Evolutionary conservation across 23 tunicate genomes (phyloP).

Genomic region (Clavelina lepadiformis): DNA sequence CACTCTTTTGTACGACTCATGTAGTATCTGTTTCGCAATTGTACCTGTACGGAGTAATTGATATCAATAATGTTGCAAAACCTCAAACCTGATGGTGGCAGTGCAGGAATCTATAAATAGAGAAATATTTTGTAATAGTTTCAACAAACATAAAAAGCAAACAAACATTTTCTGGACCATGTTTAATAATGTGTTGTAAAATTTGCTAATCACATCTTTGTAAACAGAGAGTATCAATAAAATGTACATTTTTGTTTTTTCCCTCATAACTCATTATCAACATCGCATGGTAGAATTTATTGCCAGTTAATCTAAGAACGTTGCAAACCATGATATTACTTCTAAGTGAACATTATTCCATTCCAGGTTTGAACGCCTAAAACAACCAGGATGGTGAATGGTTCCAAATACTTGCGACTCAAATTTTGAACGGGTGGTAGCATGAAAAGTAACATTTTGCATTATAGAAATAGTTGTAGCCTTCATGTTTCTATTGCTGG

Average conservation of each 20-base stretch:
- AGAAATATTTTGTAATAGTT: too few species aligned
- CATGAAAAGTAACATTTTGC: background rate
- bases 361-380: background rate
- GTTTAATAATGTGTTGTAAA: too few species aligned
- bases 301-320: too few species aligned
- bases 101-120: slow-evolving; percentile 19
- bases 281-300: too few species aligned
- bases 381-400: slow-evolving; percentile 2
- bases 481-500: background rate
- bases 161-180: too few species aligned
- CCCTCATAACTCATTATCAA: too few species aligned
- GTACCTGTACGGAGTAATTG: slow-evolving; percentile 8
- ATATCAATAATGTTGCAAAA: slow-evolving; percentile 24
- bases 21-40: too few species aligned
- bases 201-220: background rate
- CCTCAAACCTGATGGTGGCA: slow-evolving; percentile 17
- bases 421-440: background rate
- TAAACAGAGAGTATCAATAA: background rate
- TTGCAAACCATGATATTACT: too few species aligned
- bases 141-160: too few species aligned
- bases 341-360: slow-evolving; percentile 2
- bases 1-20: too few species aligned
- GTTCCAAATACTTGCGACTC: background rate
- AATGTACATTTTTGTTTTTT: too few species aligned
- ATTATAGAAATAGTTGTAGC: background rate